A percentile compares a stretch with the other conserved stretches of the same genome.
These are phyloP conservation scores for Boleophthalmus pectinirostris DNA, from an alignment of 2,113 vertebrate genomes.

Conservation along the genomic window DNA sequence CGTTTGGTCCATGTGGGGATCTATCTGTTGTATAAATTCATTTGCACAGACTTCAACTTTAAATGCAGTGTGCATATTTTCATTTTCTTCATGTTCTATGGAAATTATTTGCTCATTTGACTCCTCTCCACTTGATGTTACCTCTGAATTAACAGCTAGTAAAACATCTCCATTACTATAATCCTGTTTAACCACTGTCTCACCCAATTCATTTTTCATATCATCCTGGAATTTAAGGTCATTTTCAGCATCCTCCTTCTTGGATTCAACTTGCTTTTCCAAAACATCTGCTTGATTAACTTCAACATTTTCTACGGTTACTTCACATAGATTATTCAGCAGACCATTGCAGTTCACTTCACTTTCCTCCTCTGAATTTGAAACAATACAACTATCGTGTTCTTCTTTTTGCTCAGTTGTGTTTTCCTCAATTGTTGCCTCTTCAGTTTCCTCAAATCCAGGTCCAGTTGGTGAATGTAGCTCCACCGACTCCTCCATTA, in stretches of 20 bases:
- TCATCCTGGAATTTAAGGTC: not conserved
- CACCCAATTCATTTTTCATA: not conserved
- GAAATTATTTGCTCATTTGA: not conserved
- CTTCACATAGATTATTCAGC: not conserved
- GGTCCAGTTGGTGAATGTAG: conserved; percentile 44
- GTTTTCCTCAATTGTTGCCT: not conserved
- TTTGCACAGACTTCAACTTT: not conserved
- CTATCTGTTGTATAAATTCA: not conserved
- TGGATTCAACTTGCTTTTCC: not conserved
- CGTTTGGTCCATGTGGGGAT: not conserved
- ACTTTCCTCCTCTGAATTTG: conserved; percentile 4
- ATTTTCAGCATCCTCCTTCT: not conserved
- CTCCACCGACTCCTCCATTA: conserved; percentile 54
- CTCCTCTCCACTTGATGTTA: not conserved
- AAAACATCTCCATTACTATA: not conserved
- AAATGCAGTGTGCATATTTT: not conserved
- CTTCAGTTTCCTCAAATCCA: conserved; percentile 6
- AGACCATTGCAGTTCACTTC: not conserved
- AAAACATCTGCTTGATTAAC: not conserved
- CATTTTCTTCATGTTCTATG: not conserved
- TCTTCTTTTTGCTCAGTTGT: not conserved
- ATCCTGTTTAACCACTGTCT: not conserved
- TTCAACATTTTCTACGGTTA: not conserved
- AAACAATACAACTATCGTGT: not conserved
- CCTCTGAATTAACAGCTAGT: not conserved